Base-by-base conservation (phyloP, 2,888 invertebrate genomes). In the Erebia ligea region DNA sequence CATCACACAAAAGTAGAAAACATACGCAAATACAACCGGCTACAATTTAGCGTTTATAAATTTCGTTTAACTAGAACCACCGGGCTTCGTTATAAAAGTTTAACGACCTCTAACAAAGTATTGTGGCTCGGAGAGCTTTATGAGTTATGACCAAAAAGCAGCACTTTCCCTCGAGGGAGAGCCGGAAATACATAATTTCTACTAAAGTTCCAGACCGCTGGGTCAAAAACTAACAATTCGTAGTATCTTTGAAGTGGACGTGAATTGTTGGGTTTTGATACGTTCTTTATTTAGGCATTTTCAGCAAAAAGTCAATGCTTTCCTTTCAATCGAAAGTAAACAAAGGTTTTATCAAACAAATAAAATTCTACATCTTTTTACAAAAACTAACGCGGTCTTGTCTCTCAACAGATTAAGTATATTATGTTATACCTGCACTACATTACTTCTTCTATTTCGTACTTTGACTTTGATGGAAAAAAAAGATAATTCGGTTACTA, bases 21-120 rank as follows among this genome's bases (percentile, higher is more conserved):
- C 17, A 1, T 56, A 57, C 25, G 21, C 69, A 48, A 34, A 13
- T 61, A 63, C 48, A 63, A 19, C 68, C 15, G 54, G 67, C 59
- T 70, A 69, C 61, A 68, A 70, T 69, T 48, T 40, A 67, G 42
- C 64, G 52, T 68, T 71, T 68, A 67, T 68, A 76, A 76, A 76
- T 73, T 72, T 69, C 59, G 69, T 74, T 76, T 75, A 75, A 73
- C 64, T 68, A 69, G 64, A 54, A 73, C 74, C 67, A 67, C 59
- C 62, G 73, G 74, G 73, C 71, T 75, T 75, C 70, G 68, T 76
- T 73, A 73, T 64, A 67, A 72, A 19, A 72, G 72, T 75, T 73
- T 75, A 75, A 75, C 70, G 77, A 73, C 73, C 75, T 71, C 71
- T 70, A 56, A 75, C 71, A 68, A 75, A 75, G 75, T 75, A 74